Evolutionary conservation across 2,797 vertebrate genomes (phyloP).

Genomic region (Anniella stebbinsi): DNA sequence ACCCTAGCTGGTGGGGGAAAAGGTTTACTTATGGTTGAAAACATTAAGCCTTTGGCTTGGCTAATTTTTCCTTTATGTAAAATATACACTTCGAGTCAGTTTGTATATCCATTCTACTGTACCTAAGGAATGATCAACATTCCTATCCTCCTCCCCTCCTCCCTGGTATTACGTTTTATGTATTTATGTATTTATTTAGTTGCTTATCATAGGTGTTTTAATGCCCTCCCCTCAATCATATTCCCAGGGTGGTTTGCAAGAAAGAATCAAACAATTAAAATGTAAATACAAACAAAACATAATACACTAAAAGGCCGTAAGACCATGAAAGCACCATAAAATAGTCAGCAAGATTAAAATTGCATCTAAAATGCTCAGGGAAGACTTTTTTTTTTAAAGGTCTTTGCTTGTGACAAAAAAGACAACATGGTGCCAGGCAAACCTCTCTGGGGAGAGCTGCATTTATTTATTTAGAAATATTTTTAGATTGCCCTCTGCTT

Average conservation of each 20-base stretch:
- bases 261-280: neutral
- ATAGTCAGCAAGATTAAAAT: neutral
- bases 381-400: neutral
- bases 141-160: too few species aligned
- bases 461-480: too few species aligned
- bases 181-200: neutral
- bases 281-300: neutral
- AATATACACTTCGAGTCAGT: neutral
- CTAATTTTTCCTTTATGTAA: conserved; percentile 10
- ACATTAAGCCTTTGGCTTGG: conserved; percentile 42
- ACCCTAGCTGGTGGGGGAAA: conserved; percentile 47
- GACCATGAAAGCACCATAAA: neutral
- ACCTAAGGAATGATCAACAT: too few species aligned
- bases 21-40: conserved; percentile 51
- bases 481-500: too few species aligned
- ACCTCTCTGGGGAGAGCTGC: neutral
- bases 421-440: neutral
- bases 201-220: neutral
- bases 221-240: neutral
- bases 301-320: neutral
- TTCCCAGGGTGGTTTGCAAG: neutral
- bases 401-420: neutral
- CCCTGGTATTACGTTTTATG: neutral
- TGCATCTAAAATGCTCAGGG: neutral
- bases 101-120: neutral